Base-by-base conservation (phyloP, 2,888 invertebrate species). In the Drosophila suboccidentalis region DNA sequence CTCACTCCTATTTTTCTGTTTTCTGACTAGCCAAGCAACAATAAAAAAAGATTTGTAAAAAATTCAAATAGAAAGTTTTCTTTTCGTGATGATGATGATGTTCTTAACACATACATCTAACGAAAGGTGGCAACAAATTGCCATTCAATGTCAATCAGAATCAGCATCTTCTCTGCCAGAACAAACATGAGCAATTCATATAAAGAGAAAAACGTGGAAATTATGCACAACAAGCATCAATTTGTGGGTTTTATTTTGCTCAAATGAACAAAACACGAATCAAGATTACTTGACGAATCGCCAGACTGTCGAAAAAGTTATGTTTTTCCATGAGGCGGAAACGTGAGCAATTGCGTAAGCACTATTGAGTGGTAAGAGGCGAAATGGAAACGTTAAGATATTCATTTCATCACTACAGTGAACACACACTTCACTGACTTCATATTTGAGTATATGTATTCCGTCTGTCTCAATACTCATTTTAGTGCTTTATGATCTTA, bases 111-210 rank as follows among this genome's bases (percentile, higher is more conserved):
- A 19, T 3, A 29, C 10, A 53, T 15, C 44, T 38, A 47, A 47
- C 34, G 6, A 44, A 53, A 53, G 61, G 36, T 61, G 61, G 13
- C 32, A 62, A 15, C 19, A 62, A 62, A 62, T 55, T 62, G 55
- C 13, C 32, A 39, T 47, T 46, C 44, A 47, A 32, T 47, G 32
- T 54, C 53, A 53, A 53, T 61, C 53, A 46, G 13, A 44, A 36
- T 29, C 29, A 54, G 29, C 38, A 32, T 19, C n/a, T 39, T 11
- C 6, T 29, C 10, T n/a, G n/a, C n/a, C n/a, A n/a, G n/a, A n/a
- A n/a, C 34, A 9, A 51, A 17, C 26, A 32, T 6, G 17, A 26
- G 32, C 41, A 34, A 47, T 15, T 26, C 13, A 26, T 13, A 39
- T 19, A 55, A 29, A 17, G 11, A 34, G 34, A 55, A 55, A 34